Evolutionary conservation across 2,888 invertebrate genomes (phyloP), one percentile per base, ranked within the genome.

Genomic region (Cremastinae sp.): DNA sequence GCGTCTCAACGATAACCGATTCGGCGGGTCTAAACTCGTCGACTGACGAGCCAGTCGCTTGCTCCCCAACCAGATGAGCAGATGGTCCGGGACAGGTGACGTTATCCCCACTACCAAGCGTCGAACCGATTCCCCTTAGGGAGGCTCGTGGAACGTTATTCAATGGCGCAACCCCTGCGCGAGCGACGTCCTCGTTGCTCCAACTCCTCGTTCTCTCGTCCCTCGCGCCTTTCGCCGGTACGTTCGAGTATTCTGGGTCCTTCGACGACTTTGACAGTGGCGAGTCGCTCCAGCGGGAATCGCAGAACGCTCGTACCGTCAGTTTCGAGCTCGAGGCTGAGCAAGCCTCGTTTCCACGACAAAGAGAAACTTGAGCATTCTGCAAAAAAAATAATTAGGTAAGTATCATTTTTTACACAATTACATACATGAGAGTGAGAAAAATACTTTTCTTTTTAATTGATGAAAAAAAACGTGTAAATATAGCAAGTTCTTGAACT

Each of bases 261-360:
- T 78, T 78, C 59, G 78, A 61, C 16, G 65, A 58, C 66, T 55
- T 65, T 55, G 70, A 74, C 3, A 64, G 64, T 16, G 69, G 65
- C 41, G 77, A 70, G n/a, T 79, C 83, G 35, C 73, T 84, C 87
- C 88, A 89, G 51, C 83, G 82, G 20, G 92, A 92, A 86, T 93
- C 93, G 1, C 94, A 93, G 91, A 94, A 93, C 1, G 94, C 94
- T 61, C 94, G 91, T 18, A 94, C 93, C 5, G 93, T 93, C 59
- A 94, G 89, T 56, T 93, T 89, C 1, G 87, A 84, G 10, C 84
- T 84, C 37, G 78, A 61, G 35, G 82, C 66, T 9, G 85, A 83
- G 51, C 73, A 82, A 16, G 85, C 80, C 2, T 28, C 28, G 83
- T 87, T 78, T 69, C 71, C 82, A 74, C 81, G 81, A 10, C 81